A percentile compares a stretch with the other conserved stretches of the same genome.
These are phyloP conservation scores for Mesorhabditis belari DNA, from an alignment of 2,888 invertebrate genomes.

Conservation along the genomic window DNA sequence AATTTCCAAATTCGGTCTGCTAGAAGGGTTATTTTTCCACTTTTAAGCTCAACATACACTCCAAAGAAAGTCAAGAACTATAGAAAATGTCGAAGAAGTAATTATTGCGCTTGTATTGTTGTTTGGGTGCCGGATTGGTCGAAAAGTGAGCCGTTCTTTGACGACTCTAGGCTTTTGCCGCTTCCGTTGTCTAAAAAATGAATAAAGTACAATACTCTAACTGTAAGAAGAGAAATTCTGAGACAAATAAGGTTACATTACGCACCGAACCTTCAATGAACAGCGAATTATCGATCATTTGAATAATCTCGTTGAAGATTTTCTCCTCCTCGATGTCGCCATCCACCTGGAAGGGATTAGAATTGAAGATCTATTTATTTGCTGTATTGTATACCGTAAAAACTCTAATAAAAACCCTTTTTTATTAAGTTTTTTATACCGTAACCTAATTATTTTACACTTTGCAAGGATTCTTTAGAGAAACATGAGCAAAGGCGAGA, in stretches of 20 bases:
- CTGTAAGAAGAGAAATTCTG: background rate
- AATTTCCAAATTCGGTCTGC: too few relatives aligned
- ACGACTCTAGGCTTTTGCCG: slow-evolving; percentile 21
- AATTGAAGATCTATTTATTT: background rate
- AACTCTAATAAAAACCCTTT: too few relatives aligned
- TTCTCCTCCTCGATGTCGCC: slow-evolving; percentile 47
- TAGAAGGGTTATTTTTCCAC: too few relatives aligned
- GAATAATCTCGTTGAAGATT: slow-evolving; percentile 43
- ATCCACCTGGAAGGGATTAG: slow-evolving; percentile 35
- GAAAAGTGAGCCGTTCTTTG: slow-evolving; percentile 10
- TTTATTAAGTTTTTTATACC: too few relatives aligned
- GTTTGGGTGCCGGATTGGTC: background rate
- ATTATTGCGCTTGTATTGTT: too few relatives aligned
- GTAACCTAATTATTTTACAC: too few relatives aligned
- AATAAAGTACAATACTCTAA: background rate
- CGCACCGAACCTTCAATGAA: slow-evolving; percentile 42
- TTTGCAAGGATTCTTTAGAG: too few relatives aligned
- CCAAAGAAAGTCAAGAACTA: too few relatives aligned
- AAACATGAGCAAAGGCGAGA: too few relatives aligned
- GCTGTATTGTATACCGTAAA: too few relatives aligned
- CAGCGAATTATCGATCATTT: slow-evolving; percentile 39
- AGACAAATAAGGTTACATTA: background rate
- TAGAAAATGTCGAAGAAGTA: too few relatives aligned
- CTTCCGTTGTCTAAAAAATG: slow-evolving; percentile 23
- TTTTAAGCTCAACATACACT: too few relatives aligned